phyloP scores from a whole-genome alignment of 1,140 invertebrate species.

The Rhyzopertha dominica region DNA sequence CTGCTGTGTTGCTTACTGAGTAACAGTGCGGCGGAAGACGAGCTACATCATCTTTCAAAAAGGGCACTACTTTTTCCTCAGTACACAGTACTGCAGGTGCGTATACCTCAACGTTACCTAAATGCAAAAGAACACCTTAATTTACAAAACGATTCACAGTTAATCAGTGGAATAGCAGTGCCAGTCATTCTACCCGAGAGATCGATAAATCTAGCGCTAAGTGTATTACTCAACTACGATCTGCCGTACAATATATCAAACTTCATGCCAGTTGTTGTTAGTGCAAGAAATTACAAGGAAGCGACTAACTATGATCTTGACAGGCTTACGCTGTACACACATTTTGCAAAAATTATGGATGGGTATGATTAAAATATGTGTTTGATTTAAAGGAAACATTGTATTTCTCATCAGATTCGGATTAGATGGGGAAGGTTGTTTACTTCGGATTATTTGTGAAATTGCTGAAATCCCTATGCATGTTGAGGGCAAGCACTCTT shows the following conservation, averaged over 20 bases:
- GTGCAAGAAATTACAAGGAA: slow-evolving; percentile 19
- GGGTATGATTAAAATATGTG: slow-evolving; percentile 20
- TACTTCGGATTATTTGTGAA: slow-evolving; percentile 26
- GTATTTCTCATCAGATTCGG: slow-evolving; percentile 21
- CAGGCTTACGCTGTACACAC: slow-evolving; percentile 29
- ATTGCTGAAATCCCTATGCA: slow-evolving; percentile 26
- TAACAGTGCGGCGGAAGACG: too few relatives aligned
- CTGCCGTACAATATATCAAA: slow-evolving; percentile 25
- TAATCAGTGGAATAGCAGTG: slow-evolving; percentile 26
- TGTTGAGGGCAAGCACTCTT: slow-evolving; percentile 16
- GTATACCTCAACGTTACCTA: neutral
- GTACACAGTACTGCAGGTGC: slow-evolving; percentile 15
- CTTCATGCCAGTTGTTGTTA: slow-evolving; percentile 23
- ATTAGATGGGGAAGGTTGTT: slow-evolving; percentile 23
- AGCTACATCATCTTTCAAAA: too few relatives aligned
- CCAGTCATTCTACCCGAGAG: slow-evolving; percentile 26
- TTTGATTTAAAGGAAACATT: neutral
- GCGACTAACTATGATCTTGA: slow-evolving; percentile 22
- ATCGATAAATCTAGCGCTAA: slow-evolving; percentile 25
- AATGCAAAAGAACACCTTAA: neutral
- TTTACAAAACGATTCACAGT: slow-evolving; percentile 21
- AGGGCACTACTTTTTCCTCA: slow-evolving; percentile 12
- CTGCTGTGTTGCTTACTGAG: too few relatives aligned
- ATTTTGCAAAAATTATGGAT: slow-evolving; percentile 25
- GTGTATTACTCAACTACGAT: slow-evolving; percentile 27